Evolutionary conservation across 2,797 vertebrate genomes (phyloP), one percentile per base, ranked within the genome.

Genomic region (Lepus townsendii): DNA sequence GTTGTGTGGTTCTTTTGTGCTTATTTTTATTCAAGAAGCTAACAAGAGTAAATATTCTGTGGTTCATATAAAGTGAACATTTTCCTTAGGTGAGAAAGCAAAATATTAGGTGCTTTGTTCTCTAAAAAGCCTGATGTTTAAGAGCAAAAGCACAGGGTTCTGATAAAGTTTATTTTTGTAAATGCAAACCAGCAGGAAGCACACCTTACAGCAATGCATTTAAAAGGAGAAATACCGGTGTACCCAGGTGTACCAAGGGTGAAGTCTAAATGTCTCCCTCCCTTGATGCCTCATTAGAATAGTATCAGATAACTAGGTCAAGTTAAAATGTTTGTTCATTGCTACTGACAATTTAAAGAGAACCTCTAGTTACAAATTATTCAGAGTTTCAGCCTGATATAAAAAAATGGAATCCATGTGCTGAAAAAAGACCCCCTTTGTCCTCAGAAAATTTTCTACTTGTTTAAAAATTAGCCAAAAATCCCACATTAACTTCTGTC

Each of bases 271-370:
- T 73, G 71, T 68, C 90, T 96, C 26, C 77, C 52, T 83, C 6
- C 32, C 52, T 93, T 76, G 93, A 85, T 85, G 69, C 2, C 16
- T 60, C 63, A 92, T 78, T 85, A 86, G 6, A 83, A 57, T 85
- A 83, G 60, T 32, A 72, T 65, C 66, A 88, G 65, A 69, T 90
- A 95, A 78, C 30, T 75, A 85, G 50, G 38, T 93, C 71, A 90
- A 82, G 71, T 91, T 84, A 90, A 95, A 77, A 71, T 85, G 63
- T 54, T 88, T 84, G 73, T 85, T 94, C 30, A 62, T 52, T 60
- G 54, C 68, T 90, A 26, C 10, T 89, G 91, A 73, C 42, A 94
- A 72, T 35, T 85, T 86, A 88, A 94, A 82, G 83, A 71, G n/a
- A 75, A 54, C 7, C 32, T 60, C 24, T 83, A 76, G 20, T 83